Evolutionary conservation across 1,140 invertebrate species (phyloP).

Genomic region (Scylla paramamosain): DNA sequence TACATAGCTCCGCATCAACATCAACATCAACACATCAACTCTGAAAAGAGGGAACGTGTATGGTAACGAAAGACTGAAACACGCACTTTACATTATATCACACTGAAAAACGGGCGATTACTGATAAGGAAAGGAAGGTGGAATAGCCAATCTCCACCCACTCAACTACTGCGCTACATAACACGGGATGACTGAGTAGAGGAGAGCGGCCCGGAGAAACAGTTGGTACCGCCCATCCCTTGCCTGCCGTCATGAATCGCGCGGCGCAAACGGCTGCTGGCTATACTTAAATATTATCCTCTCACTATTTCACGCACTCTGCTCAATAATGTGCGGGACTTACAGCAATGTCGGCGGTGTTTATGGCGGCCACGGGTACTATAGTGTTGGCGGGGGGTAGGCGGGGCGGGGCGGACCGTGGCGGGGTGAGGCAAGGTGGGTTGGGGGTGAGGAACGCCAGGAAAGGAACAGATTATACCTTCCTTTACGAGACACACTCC

Average conservation of each 20-base stretch:
- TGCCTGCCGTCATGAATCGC: neutral
- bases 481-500: too few species aligned
- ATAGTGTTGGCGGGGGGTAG: neutral
- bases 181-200: neutral
- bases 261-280: neutral
- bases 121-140: too few species aligned
- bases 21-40: too few species aligned
- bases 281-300: neutral
- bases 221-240: neutral
- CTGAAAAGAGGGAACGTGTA: too few species aligned
- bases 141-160: neutral
- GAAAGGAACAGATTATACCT: too few species aligned
- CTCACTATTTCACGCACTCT: neutral
- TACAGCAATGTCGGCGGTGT: neutral
- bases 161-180: neutral
- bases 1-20: too few species aligned
- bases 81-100: too few species aligned
- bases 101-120: too few species aligned
- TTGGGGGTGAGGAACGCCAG: neutral
- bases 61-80: too few species aligned
- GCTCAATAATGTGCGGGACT: neutral
- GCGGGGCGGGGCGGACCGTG: neutral
- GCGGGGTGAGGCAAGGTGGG: neutral
- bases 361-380: neutral
- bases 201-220: too few species aligned